Base-by-base conservation (phyloP, 2,797 vertebrate genomes). In the Phrynocephalus guinanensis region DNA sequence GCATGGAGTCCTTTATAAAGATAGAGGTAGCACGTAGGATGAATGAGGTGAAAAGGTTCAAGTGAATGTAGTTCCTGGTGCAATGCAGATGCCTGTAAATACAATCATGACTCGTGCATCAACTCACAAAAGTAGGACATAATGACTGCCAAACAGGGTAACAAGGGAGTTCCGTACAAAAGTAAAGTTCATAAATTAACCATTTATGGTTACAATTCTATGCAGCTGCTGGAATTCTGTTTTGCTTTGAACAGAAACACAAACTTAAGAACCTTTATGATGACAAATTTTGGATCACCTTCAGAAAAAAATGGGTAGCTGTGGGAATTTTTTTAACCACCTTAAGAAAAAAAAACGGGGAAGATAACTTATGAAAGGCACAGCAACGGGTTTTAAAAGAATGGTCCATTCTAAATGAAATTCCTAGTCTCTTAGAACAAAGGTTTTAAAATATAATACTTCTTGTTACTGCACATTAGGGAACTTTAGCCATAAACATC, bases 31-130 rank as follows among this genome's bases (percentile, higher is more conserved):
- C 98, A 84, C 98, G 97, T 77, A 99, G 96, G 85, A 98, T 98
- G 91, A 99, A 98, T 68, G 98, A 99, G 8, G 97, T 95, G 90
- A 99, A 99, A 86, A 99, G 97, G 93, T 99, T 98, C 72, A 97
- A 95, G 83, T 99, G 98, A 93, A 99, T 98, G 88, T 97, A 98
- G 94, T 98, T 99, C 90, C 98, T 96, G 0, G 98, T 98, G 94
- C 98, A 99, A 82, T 96, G 98, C 48, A 99, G 96, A 90, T 98
- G 98, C 91, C 98, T 99, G 95, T 71, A 79, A 93, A 85, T 88
- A 92, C 85, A 94, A 91, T 30, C 88, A 79, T n/a, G 5, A 82
- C 72, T 85, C 30, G 68, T 0, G 2, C 90, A 30, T 83, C 60
- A 50, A 30, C 33, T 38, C 28, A 82, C 73, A 56, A 0, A 5